A percentile compares a stretch with the other conserved stretches of the same genome.
Evolutionary conservation across 2,797 vertebrate genomes (phyloP).

Genomic region (Molossus molossus): DNA sequence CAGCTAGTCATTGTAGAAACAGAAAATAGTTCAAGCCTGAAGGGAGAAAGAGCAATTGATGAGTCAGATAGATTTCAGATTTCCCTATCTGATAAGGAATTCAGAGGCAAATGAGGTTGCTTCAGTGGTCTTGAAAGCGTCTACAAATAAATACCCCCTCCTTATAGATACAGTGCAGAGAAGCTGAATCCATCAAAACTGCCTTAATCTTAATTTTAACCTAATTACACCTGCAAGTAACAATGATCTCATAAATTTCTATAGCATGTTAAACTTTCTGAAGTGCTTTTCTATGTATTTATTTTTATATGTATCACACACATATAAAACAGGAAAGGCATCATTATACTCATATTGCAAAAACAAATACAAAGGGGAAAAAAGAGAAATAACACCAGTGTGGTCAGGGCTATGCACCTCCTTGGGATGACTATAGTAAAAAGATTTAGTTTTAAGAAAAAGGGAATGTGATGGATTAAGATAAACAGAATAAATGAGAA

Average conservation of each 20-base stretch:
- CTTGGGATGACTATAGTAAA: background rate
- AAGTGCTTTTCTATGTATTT: constrained; percentile 1
- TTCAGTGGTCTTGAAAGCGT: constrained; percentile 17
- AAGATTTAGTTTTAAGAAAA: constrained; percentile 48
- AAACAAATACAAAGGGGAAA: background rate
- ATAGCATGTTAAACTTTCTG: background rate
- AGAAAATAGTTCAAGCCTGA: background rate
- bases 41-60: background rate
- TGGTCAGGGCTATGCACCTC: background rate
- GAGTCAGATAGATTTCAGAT: background rate
- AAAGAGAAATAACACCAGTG: background rate
- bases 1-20: background rate
- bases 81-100: background rate
- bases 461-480: background rate
- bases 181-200: constrained; percentile 7
- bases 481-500: background rate
- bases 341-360: background rate
- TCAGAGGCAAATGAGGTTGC: constrained; percentile 20
- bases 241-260: constrained; percentile 16
- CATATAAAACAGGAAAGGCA: background rate
- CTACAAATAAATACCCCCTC: background rate
- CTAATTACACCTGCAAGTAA: background rate
- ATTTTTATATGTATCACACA: background rate
- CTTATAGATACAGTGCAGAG: background rate
- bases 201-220: constrained; percentile 17